Conservation (phyloP, 1,140 invertebrate species). For the Portunus trituberculatus region DNA sequence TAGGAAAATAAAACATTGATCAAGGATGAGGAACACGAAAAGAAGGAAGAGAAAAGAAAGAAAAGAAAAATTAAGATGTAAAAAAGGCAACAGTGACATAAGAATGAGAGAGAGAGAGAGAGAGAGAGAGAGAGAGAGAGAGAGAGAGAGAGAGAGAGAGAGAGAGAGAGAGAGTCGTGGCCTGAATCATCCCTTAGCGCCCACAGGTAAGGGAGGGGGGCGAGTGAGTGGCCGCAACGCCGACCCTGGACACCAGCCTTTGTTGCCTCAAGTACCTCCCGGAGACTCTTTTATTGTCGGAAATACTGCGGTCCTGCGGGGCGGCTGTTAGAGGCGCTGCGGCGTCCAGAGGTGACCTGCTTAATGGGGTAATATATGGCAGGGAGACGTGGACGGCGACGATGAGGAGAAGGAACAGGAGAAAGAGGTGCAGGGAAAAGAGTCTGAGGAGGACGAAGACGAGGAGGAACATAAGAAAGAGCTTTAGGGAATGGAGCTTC, state of each 20-base stretch:
- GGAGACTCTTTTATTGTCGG: conserved; percentile 35
- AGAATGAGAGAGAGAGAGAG: background rate
- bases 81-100: background rate
- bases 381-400: background rate
- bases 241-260: background rate
- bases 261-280: conserved; percentile 41
- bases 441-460: no score
- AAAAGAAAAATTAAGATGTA: background rate
- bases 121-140: background rate
- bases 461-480: no score
- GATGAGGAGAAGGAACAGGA: background rate
- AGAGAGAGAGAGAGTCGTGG: background rate
- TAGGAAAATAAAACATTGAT: no score
- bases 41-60: background rate
- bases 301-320: conserved; percentile 23
- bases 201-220: background rate
- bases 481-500: no score
- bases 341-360: conserved; percentile 7
- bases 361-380: background rate
- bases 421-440: no score
- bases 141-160: background rate
- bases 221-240: background rate
- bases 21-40: background rate
- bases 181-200: no score
- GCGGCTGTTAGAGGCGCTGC: background rate